Conservation (phyloP, 2,113 vertebrate species). For the Spilogale gracilis region DNA sequence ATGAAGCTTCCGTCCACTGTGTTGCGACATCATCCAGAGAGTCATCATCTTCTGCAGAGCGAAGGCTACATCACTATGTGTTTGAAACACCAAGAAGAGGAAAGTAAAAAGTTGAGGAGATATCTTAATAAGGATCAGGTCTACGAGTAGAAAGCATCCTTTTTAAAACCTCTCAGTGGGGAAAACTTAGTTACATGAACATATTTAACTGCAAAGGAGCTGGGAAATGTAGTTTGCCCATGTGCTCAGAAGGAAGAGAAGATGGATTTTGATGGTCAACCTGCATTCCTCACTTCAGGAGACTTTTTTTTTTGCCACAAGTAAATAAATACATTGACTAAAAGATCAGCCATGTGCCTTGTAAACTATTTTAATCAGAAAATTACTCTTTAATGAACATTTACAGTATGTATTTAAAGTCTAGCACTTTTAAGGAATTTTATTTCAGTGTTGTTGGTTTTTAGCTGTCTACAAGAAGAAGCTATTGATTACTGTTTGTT, state of each 20-base stretch:
- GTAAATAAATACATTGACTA: not conserved
- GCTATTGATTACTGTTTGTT: not conserved
- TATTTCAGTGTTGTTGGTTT: not conserved
- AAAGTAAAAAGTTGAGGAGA: not conserved
- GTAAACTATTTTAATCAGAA: slow-evolving; percentile 27
- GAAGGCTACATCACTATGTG: not conserved
- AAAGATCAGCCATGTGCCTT: not conserved
- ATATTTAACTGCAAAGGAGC: not conserved
- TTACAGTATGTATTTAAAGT: not conserved
- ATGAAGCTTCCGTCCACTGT: not conserved
- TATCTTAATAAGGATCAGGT: not conserved
- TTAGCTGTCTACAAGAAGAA: not conserved
- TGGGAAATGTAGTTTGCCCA: not conserved
- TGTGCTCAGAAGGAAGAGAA: not conserved
- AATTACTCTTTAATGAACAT: slow-evolving; percentile 46
- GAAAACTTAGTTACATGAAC: not conserved
- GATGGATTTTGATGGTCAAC: not conserved
- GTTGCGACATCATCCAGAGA: not conserved
- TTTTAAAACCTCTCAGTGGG: not conserved
- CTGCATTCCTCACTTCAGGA: not conserved
- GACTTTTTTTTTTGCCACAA: not conserved
- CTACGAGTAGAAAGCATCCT: not conserved
- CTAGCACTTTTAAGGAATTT: not conserved
- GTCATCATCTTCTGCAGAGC: not conserved
- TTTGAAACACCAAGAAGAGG: not conserved